Evolutionary conservation across 2,888 invertebrate species (phyloP), one percentile per base, ranked within the genome.

Genomic region (Drosophila peninsularis): DNA sequence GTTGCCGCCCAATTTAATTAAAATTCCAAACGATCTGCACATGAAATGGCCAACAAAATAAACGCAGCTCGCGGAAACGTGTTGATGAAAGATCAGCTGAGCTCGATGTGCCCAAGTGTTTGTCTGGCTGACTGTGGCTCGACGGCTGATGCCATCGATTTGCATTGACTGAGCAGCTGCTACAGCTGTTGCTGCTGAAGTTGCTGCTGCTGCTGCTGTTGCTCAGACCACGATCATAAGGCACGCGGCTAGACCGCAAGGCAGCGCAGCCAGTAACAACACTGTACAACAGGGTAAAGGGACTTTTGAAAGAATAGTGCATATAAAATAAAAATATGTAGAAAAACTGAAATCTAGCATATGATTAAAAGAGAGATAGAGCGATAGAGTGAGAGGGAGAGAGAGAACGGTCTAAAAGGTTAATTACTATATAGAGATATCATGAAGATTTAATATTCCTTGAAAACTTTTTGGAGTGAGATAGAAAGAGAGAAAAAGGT

Each of bases 1-100:
- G 90, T 90, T 80, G 74, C 84, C 89, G 89, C 89, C 89, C 90
- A 89, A 89, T 90, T 89, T 90, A 90, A 90, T 89, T 89, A 89
- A 89, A 89, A 89, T 89, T 90, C 90, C 90, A 85, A 90, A 86
- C 89, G 90, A 87, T 82, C 82, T 80, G 80, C 83, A 87, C 84
- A 89, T 80, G 82, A 73, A 77, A 58, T 60, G 53, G 47, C 44
- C 64, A 55, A 11, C 39, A 57, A 62, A 70, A 66, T 71, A 71
- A 82, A 87, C 65, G 85, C 64, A 42, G 53, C 70, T 53, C 69
- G 63, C 53, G 62, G 39, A 73, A 80, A 83, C 83, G 83, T 83
- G 83, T 86, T 83, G 89, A 83, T 83, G 89, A 80, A 65, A 80
- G 78, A 88, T 83, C 83, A 88, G 71, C 83, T 72, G 62, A 37